These are phyloP conservation scores for Zaprionus gabonicus DNA, from an alignment of 1,140 invertebrate species.

Conservation along the genomic window DNA sequence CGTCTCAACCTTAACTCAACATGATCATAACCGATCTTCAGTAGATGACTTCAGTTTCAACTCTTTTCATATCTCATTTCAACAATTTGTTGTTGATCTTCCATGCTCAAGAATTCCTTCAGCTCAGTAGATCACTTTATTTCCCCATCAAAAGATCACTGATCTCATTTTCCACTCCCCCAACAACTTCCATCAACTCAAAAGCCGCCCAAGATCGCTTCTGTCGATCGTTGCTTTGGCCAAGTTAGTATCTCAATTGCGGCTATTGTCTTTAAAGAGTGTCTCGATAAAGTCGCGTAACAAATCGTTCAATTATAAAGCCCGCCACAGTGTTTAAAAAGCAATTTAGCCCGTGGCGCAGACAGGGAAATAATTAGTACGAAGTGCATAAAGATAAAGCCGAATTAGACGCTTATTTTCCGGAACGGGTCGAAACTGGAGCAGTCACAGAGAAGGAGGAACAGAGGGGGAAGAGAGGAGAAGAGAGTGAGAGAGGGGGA, in stretches of 20 bases:
- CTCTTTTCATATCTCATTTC: too few relatives aligned
- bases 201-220: neutral
- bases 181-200: neutral
- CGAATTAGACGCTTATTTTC: slow-evolving; percentile 79
- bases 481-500: neutral
- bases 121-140: neutral
- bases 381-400: slow-evolving; percentile 78
- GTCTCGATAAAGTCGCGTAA: slow-evolving; percentile 58
- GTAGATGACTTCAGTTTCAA: too few relatives aligned
- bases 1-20: too few relatives aligned
- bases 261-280: slow-evolving; percentile 35
- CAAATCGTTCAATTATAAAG: slow-evolving; percentile 68
- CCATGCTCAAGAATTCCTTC: too few relatives aligned
- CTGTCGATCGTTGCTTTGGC: neutral
- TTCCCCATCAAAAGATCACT: neutral
- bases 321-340: slow-evolving; percentile 54
- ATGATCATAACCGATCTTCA: too few relatives aligned
- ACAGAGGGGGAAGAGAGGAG: neutral
- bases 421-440: slow-evolving; percentile 31
- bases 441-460: slow-evolving; percentile 11
- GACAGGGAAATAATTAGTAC: slow-evolving; percentile 71
- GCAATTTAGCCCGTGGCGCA: slow-evolving; percentile 47
- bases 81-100: too few relatives aligned
- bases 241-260: slow-evolving; percentile 44
- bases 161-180: neutral